These are phyloP conservation scores for Chromis chromis DNA, from an alignment of 2,797 vertebrate species.

Conservation along the genomic window DNA sequence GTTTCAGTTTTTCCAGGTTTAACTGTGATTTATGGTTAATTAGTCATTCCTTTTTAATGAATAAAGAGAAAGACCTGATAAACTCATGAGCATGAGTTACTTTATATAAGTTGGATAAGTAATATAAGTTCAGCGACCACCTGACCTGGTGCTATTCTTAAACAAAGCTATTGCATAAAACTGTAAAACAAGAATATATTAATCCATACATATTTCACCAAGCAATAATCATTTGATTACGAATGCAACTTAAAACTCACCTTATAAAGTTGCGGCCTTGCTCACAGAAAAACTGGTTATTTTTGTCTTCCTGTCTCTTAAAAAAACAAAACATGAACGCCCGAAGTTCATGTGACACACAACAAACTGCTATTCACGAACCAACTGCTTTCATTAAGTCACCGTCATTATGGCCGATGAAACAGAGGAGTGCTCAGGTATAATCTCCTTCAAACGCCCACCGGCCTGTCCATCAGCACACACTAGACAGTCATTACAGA, in stretches of 20 bases:
- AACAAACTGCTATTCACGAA: conserved; percentile 35
- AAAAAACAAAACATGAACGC: conserved; percentile 19
- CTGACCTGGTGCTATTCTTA: too few species aligned
- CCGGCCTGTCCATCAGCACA: conserved; percentile 57
- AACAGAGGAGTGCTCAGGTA: conserved; percentile 58
- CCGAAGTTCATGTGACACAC: conserved; percentile 28
- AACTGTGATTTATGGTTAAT: too few species aligned
- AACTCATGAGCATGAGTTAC: too few species aligned
- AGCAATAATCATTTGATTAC: too few species aligned
- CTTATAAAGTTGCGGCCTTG: not conserved
- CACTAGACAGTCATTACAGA: conserved; percentile 70
- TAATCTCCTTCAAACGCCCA: conserved; percentile 75
- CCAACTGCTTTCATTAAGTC: conserved; percentile 53
- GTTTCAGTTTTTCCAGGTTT: too few species aligned
- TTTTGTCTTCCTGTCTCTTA: conserved; percentile 15
- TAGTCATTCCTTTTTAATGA: too few species aligned
- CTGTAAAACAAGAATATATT: too few species aligned
- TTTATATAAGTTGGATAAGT: too few species aligned
- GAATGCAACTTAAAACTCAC: not conserved
- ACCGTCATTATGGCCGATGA: conserved; percentile 44
- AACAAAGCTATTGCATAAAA: too few species aligned
- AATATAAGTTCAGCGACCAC: too few species aligned
- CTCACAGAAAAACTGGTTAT: not conserved
- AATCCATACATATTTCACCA: not conserved
- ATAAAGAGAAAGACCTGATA: too few species aligned